Evolutionary conservation across 2,797 vertebrate genomes (phyloP).

Genomic region (Leucoraja ocellata): DNA sequence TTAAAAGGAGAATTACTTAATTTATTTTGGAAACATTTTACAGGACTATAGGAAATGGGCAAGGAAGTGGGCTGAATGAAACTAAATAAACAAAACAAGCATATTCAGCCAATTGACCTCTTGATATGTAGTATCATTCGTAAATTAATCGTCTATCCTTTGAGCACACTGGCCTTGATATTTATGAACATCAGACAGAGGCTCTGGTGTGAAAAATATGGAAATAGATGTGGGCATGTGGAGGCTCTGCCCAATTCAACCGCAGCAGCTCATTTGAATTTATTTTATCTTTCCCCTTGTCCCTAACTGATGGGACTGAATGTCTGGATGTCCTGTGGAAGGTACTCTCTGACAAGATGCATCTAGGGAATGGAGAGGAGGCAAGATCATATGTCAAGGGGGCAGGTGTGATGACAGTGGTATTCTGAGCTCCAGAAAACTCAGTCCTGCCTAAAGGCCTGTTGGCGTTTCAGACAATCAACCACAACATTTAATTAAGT

Average conservation of each 20-base stretch:
- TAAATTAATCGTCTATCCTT: too few species aligned
- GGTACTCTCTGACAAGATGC: too few species aligned
- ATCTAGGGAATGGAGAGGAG: too few species aligned
- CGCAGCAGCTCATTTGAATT: not conserved
- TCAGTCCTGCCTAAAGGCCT: not conserved
- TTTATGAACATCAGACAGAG: not conserved
- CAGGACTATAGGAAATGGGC: too few species aligned
- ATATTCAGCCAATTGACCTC: too few species aligned
- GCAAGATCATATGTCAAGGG: not conserved
- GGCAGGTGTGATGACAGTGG: too few species aligned
- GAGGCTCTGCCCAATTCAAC: not conserved
- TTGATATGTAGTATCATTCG: too few species aligned
- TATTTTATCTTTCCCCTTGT: not conserved
- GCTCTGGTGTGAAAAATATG: not conserved
- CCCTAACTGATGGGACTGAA: too few species aligned
- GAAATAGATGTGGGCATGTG: not conserved
- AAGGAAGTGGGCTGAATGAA: too few species aligned
- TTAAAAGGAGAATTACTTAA: too few species aligned
- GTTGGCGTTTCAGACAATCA: not conserved
- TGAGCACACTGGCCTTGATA: not conserved
- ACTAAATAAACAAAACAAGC: too few species aligned
- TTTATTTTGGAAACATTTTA: too few species aligned
- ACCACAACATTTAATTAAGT: not conserved
- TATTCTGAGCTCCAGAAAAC: not conserved
- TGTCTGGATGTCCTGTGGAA: not conserved